phyloP scores from a whole-genome alignment of 2,113 vertebrate genomes.

The Peromyscus leucopus region DNA sequence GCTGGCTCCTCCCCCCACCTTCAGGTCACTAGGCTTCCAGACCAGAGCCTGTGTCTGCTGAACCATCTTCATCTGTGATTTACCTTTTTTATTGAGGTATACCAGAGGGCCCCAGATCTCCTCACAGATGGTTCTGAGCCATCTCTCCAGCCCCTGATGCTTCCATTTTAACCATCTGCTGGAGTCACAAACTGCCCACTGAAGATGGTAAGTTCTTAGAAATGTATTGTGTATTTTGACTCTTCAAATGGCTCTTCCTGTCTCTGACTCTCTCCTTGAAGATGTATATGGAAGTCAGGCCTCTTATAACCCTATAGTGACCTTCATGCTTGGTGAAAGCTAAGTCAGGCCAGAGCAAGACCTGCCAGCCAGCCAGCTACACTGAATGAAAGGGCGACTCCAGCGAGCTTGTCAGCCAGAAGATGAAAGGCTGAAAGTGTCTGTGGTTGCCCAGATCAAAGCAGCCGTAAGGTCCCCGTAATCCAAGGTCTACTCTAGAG shows the following conservation, averaged over 20 bases:
- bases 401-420: not conserved
- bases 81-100: not conserved
- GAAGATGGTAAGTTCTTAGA: not conserved
- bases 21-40: not conserved
- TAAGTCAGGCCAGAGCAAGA: not conserved
- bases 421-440: not conserved
- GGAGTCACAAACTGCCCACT: not conserved
- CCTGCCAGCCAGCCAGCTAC: not conserved
- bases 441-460: not conserved
- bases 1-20: not conserved
- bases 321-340: not conserved
- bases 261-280: not conserved
- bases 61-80: not conserved
- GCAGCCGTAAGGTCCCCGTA: not conserved
- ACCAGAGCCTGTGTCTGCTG: not conserved
- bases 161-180: not conserved
- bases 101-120: not conserved
- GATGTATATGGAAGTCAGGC: not conserved
- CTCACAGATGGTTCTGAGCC: not conserved
- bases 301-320: not conserved
- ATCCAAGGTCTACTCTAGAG: not conserved
- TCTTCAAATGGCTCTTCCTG: not conserved
- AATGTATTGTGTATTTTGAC: not conserved
- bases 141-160: not conserved
- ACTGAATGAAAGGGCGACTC: not conserved